Evolutionary conservation across 2,888 invertebrate species (phyloP).

Genomic region (Scrobipalpa atriplicella): DNA sequence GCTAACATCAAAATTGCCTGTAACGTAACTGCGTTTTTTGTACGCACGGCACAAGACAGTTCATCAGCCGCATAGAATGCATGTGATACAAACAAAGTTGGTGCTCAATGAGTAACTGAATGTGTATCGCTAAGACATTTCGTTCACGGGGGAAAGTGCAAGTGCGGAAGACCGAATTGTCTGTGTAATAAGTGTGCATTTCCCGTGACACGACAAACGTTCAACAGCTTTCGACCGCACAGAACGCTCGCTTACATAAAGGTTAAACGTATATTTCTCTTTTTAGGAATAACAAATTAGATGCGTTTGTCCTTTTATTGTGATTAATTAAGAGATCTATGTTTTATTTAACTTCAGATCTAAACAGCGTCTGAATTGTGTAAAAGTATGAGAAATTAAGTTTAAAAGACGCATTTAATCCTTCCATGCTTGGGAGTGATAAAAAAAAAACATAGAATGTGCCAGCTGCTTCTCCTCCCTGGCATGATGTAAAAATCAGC

Average conservation of each 20-base stretch:
- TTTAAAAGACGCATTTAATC: no score
- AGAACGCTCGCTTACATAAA: background rate
- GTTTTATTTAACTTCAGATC: no score
- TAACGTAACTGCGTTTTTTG: background rate
- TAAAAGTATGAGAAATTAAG: no score
- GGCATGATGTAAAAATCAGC: no score
- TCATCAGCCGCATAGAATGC: background rate
- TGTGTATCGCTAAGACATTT: constrained; percentile 2
- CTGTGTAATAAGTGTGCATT: background rate
- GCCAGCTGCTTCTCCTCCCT: no score
- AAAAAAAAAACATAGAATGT: no score
- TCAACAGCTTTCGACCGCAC: background rate
- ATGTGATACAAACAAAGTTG: background rate
- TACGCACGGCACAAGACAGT: background rate
- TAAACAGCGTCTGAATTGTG: no score
- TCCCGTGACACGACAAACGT: background rate
- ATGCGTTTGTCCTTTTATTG: no score
- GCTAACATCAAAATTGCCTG: background rate
- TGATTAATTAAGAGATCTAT: no score
- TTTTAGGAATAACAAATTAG: no score
- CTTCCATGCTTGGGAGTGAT: no score
- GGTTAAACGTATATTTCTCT: no score
- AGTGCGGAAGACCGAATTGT: background rate
- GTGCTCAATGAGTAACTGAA: background rate
- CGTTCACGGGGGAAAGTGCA: background rate